Conservation (phyloP, 1,140 invertebrate genomes). For the Pemphigus obesinymphae region DNA sequence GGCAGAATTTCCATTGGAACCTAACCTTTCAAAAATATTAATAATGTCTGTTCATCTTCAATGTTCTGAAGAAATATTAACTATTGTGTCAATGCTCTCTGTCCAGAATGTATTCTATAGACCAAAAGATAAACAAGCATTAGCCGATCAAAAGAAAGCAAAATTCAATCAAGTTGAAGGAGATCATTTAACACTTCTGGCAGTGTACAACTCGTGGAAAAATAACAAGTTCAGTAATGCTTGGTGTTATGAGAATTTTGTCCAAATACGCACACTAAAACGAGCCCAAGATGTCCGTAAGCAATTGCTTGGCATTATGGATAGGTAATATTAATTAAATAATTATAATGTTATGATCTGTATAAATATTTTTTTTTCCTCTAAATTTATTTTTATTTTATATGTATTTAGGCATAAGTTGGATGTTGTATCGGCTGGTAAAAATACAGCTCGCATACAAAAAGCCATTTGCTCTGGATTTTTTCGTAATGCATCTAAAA, state of each 20-base stretch:
- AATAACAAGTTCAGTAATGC: slow-evolving; percentile 98
- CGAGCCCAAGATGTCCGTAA: slow-evolving; percentile 97
- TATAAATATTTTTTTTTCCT: not conserved
- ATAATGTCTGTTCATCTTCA: slow-evolving; percentile 99
- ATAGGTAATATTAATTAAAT: slow-evolving; percentile 62
- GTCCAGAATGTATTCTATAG: slow-evolving; percentile 99
- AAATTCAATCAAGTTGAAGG: slow-evolving; percentile 99
- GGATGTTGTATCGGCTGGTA: slow-evolving; percentile 93
- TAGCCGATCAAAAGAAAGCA: slow-evolving; percentile 98
- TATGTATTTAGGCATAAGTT: slow-evolving; percentile 79
- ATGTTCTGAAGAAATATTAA: slow-evolving; percentile 97
- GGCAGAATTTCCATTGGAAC: slow-evolving; percentile 98
- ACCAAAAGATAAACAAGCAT: slow-evolving; percentile 93
- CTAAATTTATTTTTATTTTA: too few species aligned
- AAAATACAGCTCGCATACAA: slow-evolving; percentile 91
- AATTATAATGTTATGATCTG: not conserved
- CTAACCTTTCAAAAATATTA: slow-evolving; percentile 97
- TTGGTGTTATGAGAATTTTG: slow-evolving; percentile 99
- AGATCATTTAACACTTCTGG: slow-evolving; percentile 94
- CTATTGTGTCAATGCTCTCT: slow-evolving; percentile 97
- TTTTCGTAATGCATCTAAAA: slow-evolving; percentile 97
- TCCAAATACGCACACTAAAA: slow-evolving; percentile 94
- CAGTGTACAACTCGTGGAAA: slow-evolving; percentile 99
- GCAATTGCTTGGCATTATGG: slow-evolving; percentile 96
- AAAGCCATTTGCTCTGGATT: slow-evolving; percentile 99